Base-by-base conservation (phyloP, 1,140 invertebrate genomes). In the Heliconius melpomene region DNA sequence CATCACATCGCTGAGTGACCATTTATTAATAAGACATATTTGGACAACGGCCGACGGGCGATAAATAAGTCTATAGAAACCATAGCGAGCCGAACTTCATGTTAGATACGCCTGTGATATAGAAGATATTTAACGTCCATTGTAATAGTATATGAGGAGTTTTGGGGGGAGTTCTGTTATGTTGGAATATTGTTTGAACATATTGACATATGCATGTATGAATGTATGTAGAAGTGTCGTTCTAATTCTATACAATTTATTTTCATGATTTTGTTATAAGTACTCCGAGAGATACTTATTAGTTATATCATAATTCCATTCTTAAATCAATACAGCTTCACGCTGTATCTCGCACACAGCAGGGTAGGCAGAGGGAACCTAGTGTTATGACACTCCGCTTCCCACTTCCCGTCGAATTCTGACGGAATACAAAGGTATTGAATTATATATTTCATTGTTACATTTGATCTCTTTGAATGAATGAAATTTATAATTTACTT, bases 1-100 rank as follows among this genome's bases (percentile, higher is more conserved):
- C 83, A 85, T 84, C 81, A 78, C 76, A 80, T 77, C 46, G 81
- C 79, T 71, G 38, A 78, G 84, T 81, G 83, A 78, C 89, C 87
- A 91, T 93, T 90, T 93, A 90, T 90, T 91, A 89, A 88, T 91
- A 87, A 83, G 87, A 88, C 90, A 87, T 93, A 92, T 93, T 92
- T 93, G 91, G 91, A 87, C 86, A 89, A 84, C 80, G 82, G 60
- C 75, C 79, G 88, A 88, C 88, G 84, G 86, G 83, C 84, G 84
- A 90, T 91, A 90, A 90, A 92, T 92, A 88, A 85, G 77, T 77
- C 84, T 82, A 88, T 90, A 89, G 84, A 87, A 84, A 76, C 78
- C 82, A 80, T 57, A 78, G 71, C 74, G 73, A 75, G 52, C 77
- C 77, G 79, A 81, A 84, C 79, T 77, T 81, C 75, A 77, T 79